Base-by-base conservation (phyloP, 1,140 invertebrate species). In the Melitaea cinxia region DNA sequence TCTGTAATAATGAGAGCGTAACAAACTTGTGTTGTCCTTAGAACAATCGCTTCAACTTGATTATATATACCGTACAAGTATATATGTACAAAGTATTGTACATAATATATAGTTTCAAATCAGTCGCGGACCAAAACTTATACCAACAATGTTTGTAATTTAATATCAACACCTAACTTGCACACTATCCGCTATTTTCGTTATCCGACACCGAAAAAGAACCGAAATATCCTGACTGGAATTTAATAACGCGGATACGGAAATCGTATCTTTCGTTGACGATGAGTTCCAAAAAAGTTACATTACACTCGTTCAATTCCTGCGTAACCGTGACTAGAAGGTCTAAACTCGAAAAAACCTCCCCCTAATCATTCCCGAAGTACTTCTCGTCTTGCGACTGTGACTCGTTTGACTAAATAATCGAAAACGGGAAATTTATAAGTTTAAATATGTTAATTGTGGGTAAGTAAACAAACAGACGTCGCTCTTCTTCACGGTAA, bases 371-470 rank as follows among this genome's bases (percentile, higher is more conserved):
- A 6, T 6, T 30, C 53, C 17, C n/a, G 21, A 12, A 56, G 14
- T 28, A 47, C 21, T 23, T 23, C 21, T 39, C 53, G 12, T 15
- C 53, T 35, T 23, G 7, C n/a, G 30, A 33, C 5, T 49, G 26
- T 42, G 17, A 30, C 6, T 14, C 5, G 14, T 52, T 53, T 45
- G 12, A 50, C 33, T 30, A 53, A 37, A 33, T 28, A 15, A 14
- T 37, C 42, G 1, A 42, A 58, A 42, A 26, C 19, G 39, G 17
- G 42, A 33, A 65, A 39, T 42, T 30, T 33, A 23, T 57, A 47
- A 65, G 58, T 23, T 21, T 35, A 58, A 65, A 58, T 65, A 65
- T 15, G 42, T 64, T 37, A 53, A 61, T n/a, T 37, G 12, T 50
- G 17, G 23, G 10, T 17, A 24, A 23, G 19, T 45, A 58, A 53